Base-by-base conservation (phyloP, 1,140 invertebrate genomes). In the Drosophila ercepeae region DNA sequence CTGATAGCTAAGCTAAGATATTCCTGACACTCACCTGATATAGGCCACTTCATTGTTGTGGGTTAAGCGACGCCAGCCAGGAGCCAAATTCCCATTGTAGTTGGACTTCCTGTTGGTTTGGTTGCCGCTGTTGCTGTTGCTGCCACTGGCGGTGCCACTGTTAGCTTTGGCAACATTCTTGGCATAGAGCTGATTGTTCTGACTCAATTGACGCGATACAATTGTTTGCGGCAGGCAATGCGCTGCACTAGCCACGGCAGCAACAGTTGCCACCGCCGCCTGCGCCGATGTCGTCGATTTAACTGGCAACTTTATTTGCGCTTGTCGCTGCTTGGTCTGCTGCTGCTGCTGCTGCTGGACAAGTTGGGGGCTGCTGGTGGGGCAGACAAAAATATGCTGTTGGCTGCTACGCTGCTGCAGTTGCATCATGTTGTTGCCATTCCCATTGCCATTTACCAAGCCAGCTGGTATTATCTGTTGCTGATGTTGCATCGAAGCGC, bases 41-140 rank as follows among this genome's bases (percentile, higher is more conserved):
- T 91, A 91, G 72, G 90, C 77, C 68, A 91, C 79, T 77, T 91
- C 90, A 55, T 91, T 86, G 69, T 91, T 90, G 60, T 67, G 75
- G 53, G 86, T 75, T 46, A 90, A 64, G 14, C 91, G 75, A 59
- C 89, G 89, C 91, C 91, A 91, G 64, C 91, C 91, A 16, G 89
- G 88, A 73, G 90, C 88, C 68, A 91, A 81, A 84, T 91, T 91
- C 69, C 90, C 89, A 70, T 74, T 83, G 55, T 74, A 79, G 59
- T 13, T 58, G 44, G 52, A 55, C 34, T 52, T 65, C 59, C 44
- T 67, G 59, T 21, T 51, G 3, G 29, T 11, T 32, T 32, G 29
- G 42, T 57, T 52, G 27, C 25, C 14, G 16, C 2, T 41, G 60
- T 9, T 29, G 14, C 23, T 51, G 41, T 57, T 51, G 34, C 25